These are phyloP conservation scores for Stenoptilia bipunctidactyla DNA, from an alignment of 2,888 invertebrate species.

Conservation along the genomic window DNA sequence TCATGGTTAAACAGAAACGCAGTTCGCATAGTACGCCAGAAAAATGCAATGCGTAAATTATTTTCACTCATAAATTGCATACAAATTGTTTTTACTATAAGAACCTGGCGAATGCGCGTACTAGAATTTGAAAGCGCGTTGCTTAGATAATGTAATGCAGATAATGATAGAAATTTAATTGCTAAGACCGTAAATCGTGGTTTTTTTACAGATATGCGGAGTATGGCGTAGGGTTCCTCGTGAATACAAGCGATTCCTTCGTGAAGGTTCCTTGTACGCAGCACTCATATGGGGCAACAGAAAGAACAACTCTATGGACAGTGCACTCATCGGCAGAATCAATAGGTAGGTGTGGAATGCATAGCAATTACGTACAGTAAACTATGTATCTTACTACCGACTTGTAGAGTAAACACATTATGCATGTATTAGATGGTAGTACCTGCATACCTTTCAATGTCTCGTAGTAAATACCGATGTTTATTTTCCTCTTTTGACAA, in stretches of 20 bases:
- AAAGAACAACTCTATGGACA: slow-evolving; percentile 75
- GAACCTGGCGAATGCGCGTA: too few relatives aligned
- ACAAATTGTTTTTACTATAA: neutral
- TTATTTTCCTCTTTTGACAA: neutral
- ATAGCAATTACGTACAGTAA: slow-evolving; percentile 3
- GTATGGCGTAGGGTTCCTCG: slow-evolving; percentile 90
- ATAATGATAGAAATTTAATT: too few relatives aligned
- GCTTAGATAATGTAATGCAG: too few relatives aligned
- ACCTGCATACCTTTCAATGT: neutral
- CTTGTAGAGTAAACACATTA: slow-evolving; percentile 3
- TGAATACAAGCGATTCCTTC: slow-evolving; percentile 82
- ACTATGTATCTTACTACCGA: neutral
- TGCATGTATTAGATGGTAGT: slow-evolving; percentile 1
- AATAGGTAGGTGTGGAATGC: slow-evolving; percentile 59
- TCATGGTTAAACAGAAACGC: neutral
- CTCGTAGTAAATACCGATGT: neutral
- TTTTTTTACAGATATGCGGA: slow-evolving; percentile 76
- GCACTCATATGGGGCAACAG: slow-evolving; percentile 81
- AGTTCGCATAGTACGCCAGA: neutral
- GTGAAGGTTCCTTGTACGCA: slow-evolving; percentile 84
- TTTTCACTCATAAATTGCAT: neutral
- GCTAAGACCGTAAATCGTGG: neutral
- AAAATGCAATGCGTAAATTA: neutral
- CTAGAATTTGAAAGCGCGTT: too few relatives aligned
- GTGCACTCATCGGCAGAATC: slow-evolving; percentile 79